phyloP scores from a whole-genome alignment of 1,140 invertebrate species.

The Coenobita brevimanus region DNA sequence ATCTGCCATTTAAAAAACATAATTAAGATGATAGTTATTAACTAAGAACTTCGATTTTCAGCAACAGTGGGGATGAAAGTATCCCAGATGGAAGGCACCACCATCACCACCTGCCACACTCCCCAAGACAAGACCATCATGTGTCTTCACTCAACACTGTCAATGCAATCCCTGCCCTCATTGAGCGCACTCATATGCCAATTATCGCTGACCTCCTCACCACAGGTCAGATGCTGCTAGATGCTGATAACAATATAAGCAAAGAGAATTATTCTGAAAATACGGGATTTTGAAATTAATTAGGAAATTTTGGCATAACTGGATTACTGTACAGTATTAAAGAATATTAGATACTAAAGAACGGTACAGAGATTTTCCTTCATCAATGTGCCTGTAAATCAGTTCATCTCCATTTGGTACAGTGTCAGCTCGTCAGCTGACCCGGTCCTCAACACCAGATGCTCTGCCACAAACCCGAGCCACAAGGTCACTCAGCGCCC shows the following conservation, averaged over 20 bases:
- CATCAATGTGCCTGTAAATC: neutral
- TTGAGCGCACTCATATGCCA: conserved; percentile 17
- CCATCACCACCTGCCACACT: conserved; percentile 2
- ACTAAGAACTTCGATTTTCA: too few species aligned
- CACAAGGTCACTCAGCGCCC: conserved; percentile 50
- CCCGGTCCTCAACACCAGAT: conserved; percentile 48
- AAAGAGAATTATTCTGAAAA: neutral
- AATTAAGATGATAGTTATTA: too few species aligned
- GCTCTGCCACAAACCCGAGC: conserved; percentile 11
- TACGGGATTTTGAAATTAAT: too few species aligned
- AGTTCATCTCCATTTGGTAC: neutral
- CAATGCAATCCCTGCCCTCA: conserved; percentile 8
- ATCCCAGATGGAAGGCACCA: too few species aligned
- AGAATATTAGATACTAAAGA: too few species aligned
- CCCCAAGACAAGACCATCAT: neutral
- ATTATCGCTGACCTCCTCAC: conserved; percentile 47
- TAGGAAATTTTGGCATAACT: too few species aligned
- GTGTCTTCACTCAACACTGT: conserved; percentile 43
- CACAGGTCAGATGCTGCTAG: conserved; percentile 3
- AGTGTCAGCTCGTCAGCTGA: conserved; percentile 15
- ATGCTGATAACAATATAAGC: neutral
- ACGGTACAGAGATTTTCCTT: too few species aligned
- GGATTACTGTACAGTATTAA: too few species aligned
- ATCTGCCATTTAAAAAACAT: too few species aligned
- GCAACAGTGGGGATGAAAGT: too few species aligned